Evolutionary conservation across 2,113 vertebrate genomes (phyloP).

Genomic region (Rhizomys pruinosus): DNA sequence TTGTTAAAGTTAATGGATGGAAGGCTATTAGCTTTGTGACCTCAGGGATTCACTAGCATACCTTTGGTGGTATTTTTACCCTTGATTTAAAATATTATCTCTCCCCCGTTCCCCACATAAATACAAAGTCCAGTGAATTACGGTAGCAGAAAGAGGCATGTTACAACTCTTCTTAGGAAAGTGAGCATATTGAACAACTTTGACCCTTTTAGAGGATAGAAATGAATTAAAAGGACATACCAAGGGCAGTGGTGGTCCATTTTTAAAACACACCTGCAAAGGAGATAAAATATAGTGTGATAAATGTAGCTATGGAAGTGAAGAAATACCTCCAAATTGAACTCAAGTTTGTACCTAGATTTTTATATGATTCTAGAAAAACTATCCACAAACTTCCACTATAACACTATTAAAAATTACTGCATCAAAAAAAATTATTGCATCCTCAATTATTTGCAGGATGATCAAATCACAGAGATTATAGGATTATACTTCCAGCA

Average conservation of each 20-base stretch:
- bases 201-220: constrained; percentile 60
- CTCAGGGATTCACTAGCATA: not conserved
- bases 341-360: not conserved
- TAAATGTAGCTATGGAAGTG: constrained; percentile 46
- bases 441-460: constrained; percentile 36
- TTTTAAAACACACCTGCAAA: constrained; percentile 95
- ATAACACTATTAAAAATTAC: not conserved
- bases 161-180: constrained; percentile 52
- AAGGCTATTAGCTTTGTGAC: constrained; percentile 60
- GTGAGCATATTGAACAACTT: constrained; percentile 13
- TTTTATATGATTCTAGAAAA: constrained; percentile 50
- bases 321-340: constrained; percentile 1
- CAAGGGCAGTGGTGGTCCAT: constrained; percentile 99
- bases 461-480: not conserved
- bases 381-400: not conserved
- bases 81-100: constrained; percentile 40
- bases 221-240: constrained; percentile 85
- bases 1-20: constrained; percentile 60
- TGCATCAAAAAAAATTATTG: not conserved
- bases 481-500: constrained; percentile 11
- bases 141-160: constrained; percentile 20
- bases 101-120: not conserved
- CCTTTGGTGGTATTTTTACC: constrained; percentile 43
- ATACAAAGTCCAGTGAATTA: constrained; percentile 59
- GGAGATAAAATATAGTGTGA: constrained; percentile 54